These are phyloP conservation scores for Lycopodina hypogea DNA, from an alignment of 37 sponge, comb jelly and placozoan genomes.

Conservation along the genomic window DNA sequence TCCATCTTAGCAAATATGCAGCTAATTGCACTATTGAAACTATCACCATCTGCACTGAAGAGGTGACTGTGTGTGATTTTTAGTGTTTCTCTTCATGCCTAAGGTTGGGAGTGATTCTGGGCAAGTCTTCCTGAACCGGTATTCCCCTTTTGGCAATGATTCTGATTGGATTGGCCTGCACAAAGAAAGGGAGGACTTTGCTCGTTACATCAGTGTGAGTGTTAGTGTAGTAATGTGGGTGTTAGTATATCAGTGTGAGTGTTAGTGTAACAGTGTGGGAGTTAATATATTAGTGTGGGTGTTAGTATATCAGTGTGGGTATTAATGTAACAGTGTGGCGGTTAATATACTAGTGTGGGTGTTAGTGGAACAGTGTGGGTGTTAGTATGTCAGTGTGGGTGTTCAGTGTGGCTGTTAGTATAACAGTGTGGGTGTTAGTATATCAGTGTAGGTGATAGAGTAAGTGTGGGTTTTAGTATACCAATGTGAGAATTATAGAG, in stretches of 20 bases:
- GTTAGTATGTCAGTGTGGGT: too few species aligned
- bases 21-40: too few species aligned
- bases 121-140: constrained; percentile 12
- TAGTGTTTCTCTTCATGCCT: too few species aligned
- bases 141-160: constrained; percentile 30
- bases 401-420: background rate
- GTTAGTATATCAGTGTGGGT: constrained; percentile 54
- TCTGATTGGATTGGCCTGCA: constrained; percentile 71
- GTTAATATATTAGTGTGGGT: background rate
- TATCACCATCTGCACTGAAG: too few species aligned
- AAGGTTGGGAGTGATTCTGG: constrained; percentile 12
- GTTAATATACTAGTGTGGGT: background rate
- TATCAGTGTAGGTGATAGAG: constrained; percentile 40
- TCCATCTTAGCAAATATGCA: too few species aligned
- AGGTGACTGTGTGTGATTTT: too few species aligned
- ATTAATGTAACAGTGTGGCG: too few species aligned
- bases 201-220: constrained; percentile 58
- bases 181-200: constrained; percentile 37
- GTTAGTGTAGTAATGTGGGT: background rate
- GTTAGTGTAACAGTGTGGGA: too few species aligned
- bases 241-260: constrained; percentile 55
- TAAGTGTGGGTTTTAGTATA: constrained; percentile 11
- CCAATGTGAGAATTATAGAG: constrained; percentile 36
- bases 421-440: constrained; percentile 2
- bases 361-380: constrained; percentile 52